phyloP scores from a whole-genome alignment of 2,113 vertebrate species.

The Scopus umbretta region DNA sequence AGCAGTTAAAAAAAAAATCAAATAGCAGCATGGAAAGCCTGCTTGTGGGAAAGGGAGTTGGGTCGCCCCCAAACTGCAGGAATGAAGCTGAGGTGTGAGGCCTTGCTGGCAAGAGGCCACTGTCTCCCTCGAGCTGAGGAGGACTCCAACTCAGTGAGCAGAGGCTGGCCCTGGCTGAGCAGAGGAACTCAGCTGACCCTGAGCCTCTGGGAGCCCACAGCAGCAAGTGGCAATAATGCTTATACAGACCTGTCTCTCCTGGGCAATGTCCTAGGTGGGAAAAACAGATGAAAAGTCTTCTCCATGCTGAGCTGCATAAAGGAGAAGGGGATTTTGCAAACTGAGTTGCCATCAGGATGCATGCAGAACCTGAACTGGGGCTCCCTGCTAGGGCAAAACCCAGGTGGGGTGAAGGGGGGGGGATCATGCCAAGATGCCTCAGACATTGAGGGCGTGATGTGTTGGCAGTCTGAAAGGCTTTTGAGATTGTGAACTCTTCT shows the following conservation, averaged over 20 bases:
- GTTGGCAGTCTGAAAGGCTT: background rate
- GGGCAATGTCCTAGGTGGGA: background rate
- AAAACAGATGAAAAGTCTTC: background rate
- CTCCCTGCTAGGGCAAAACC: background rate
- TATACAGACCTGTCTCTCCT: background rate
- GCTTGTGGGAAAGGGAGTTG: background rate
- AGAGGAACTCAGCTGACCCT: background rate
- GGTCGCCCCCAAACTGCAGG: background rate
- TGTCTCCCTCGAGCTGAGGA: background rate
- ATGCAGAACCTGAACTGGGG: background rate
- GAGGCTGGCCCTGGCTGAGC: background rate
- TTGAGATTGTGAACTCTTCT: background rate
- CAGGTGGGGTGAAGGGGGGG: background rate
- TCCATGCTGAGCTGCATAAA: background rate
- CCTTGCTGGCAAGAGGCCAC: background rate
- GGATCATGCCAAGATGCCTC: background rate
- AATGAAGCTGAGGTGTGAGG: background rate
- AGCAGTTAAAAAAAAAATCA: background rate
- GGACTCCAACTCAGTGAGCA: background rate
- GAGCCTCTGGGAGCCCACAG: background rate
- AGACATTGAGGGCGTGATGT: background rate
- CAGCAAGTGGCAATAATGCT: background rate
- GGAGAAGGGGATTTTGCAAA: background rate
- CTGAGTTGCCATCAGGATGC: background rate
- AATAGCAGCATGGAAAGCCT: conserved; percentile 37